Evolutionary conservation across 2,797 vertebrate genomes (phyloP).

Genomic region (Odontamblyopus rebecca): DNA sequence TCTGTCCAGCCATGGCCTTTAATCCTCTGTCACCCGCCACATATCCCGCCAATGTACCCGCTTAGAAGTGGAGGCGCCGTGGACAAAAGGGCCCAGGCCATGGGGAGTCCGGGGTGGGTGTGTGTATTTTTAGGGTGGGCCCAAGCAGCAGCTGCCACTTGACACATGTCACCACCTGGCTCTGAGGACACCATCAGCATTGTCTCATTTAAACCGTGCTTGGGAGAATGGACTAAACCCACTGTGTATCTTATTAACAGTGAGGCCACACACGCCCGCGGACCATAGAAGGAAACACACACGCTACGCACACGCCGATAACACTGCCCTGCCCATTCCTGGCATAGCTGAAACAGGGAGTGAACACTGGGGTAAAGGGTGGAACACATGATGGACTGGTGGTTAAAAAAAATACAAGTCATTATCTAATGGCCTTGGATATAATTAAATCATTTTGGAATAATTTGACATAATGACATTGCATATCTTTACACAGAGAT

Average conservation of each 20-base stretch:
- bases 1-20: conserved; percentile 64
- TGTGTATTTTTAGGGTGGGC: conserved; percentile 76
- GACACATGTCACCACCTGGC: conserved; percentile 76
- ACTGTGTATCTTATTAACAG: conserved; percentile 51
- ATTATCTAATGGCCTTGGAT: too few species aligned
- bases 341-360: conserved; percentile 53
- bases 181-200: conserved; percentile 73
- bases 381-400: conserved; percentile 48
- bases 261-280: conserved; percentile 61
- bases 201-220: conserved; percentile 67
- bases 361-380: conserved; percentile 62
- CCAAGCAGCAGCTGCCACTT: conserved; percentile 77
- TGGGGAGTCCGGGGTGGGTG: conserved; percentile 51
- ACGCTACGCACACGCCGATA: conserved; percentile 67
- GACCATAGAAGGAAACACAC: conserved; percentile 69
- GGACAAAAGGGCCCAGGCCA: conserved; percentile 74
- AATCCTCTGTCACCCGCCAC: conserved; percentile 76
- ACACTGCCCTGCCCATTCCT: conserved; percentile 65
- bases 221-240: conserved; percentile 56
- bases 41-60: conserved; percentile 75
- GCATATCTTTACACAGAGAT: too few species aligned
- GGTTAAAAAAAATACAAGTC: conserved; percentile 9
- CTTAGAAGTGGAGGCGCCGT: conserved; percentile 73
- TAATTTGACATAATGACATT: too few species aligned
- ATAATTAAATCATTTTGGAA: too few species aligned